Conservation (phyloP, 2,113 vertebrate species). For the Syrrhaptes paradoxus region DNA sequence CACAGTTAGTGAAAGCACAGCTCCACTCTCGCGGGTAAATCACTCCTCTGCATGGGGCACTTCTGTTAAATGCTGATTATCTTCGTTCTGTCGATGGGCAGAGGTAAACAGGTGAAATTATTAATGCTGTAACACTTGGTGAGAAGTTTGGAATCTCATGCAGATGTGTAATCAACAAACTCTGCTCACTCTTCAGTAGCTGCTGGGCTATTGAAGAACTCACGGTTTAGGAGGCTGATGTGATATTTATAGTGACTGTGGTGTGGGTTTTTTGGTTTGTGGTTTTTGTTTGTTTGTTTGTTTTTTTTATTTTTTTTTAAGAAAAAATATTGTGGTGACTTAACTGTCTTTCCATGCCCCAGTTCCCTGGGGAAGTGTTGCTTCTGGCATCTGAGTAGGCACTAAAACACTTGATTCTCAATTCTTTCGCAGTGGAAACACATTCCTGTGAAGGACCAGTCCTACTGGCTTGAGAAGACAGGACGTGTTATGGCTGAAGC, state of each 20-base stretch:
- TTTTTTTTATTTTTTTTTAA: background rate
- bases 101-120: background rate
- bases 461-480: background rate
- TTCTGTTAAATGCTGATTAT: background rate
- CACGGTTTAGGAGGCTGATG: background rate
- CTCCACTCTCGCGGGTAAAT: background rate
- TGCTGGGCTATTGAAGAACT: background rate
- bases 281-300: background rate
- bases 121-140: rapidly evolving
- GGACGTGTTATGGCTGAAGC: background rate
- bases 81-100: background rate
- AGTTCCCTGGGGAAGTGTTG: background rate
- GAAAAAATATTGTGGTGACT: background rate
- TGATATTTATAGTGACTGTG: background rate
- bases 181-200: background rate
- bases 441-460: background rate
- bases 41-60: background rate
- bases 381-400: background rate
- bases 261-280: background rate
- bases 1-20: background rate
- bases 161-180: background rate
- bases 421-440: background rate
- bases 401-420: background rate
- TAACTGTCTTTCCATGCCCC: background rate
- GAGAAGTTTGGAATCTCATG: background rate